Evolutionary conservation across 1,140 invertebrate species (phyloP), one percentile per base, ranked within the genome.

Genomic region (Bicyclus anynana): DNA sequence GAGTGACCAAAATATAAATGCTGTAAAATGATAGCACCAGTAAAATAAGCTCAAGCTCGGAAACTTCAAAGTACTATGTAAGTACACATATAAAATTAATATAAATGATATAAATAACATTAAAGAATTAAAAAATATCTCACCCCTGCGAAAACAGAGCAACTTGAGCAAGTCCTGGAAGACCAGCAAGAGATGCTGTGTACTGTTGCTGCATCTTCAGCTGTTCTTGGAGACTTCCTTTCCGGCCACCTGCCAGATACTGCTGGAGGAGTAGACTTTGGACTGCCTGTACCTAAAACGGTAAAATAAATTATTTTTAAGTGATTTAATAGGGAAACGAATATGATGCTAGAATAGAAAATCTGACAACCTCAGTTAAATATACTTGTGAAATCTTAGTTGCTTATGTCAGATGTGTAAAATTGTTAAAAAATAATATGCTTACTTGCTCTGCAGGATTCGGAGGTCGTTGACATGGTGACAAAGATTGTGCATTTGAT

Each of bases 261-360:
- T 90, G 89, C 62, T 90, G 89, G 0, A 90, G 74, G 0, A 90
- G 71, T 4, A 90, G 75, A 55, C 85, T 89, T 67, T 90, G 89
- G 4, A 90, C 89, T 33, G 86, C 89, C 77, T 89, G 89, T 0
- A 88, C 85, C 83, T 88, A 16, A 20, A 38, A 50, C 26, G 14
- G 37, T n/a, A 29, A 17, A 21, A 3, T 9, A 1, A 47, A 37
- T 37, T 20, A 18, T n/a, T n/a, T n/a, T n/a, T n/a, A n/a, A n/a
- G n/a, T n/a, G n/a, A n/a, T n/a, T n/a, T n/a, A n/a, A n/a, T n/a
- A n/a, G n/a, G n/a, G n/a, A n/a, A n/a, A n/a, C n/a, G n/a, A n/a
- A n/a, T n/a, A n/a, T n/a, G n/a, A n/a, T n/a, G n/a, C n/a, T n/a
- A n/a, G n/a, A n/a, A n/a, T n/a, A n/a, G n/a, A n/a, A n/a, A n/a